Percentiles rank a stretch among this genome's conserved stretches.
These are phyloP conservation scores for Orchesella cincta DNA, from an alignment of 1,140 invertebrate genomes.

Conservation along the genomic window DNA sequence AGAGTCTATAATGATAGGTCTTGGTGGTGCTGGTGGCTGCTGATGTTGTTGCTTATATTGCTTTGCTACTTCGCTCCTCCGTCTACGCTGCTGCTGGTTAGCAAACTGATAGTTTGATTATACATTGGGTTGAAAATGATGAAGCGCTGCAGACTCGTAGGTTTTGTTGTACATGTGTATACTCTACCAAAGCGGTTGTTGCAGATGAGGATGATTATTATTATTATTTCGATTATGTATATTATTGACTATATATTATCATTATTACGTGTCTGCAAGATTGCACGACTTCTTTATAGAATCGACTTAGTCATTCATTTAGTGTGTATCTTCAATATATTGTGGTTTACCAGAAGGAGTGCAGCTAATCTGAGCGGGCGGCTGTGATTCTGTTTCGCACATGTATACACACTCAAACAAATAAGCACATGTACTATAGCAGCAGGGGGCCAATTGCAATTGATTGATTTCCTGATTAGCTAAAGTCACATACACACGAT, in stretches of 20 bases:
- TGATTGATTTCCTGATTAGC: constrained; percentile 29
- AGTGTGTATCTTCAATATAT: not conserved
- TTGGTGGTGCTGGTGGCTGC: constrained; percentile 11
- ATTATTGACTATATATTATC: constrained; percentile 23
- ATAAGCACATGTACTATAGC: constrained; percentile 14
- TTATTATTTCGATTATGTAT: constrained; percentile 35
- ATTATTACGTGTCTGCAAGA: constrained; percentile 21
- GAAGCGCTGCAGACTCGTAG: not conserved
- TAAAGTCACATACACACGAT: constrained; percentile 14
- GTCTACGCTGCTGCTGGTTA: constrained; percentile 19
- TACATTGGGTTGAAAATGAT: constrained; percentile 36
- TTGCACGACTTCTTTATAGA: constrained; percentile 18
- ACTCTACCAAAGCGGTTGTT: constrained; percentile 4
- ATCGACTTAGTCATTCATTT: constrained; percentile 10
- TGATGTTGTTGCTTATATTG: constrained; percentile 15
- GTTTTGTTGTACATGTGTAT: not conserved
- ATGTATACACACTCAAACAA: not conserved
- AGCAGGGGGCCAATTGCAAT: constrained; percentile 21
- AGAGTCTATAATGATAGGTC: constrained; percentile 27
- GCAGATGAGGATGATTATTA: constrained; percentile 4
- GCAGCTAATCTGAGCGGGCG: not conserved
- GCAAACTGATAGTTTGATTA: constrained; percentile 45
- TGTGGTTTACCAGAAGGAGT: constrained; percentile 25
- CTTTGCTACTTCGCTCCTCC: not conserved
- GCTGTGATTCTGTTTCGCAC: not conserved